Conservation (phyloP, 2,888 invertebrate species). For the Perizoma flavofasciatum region DNA sequence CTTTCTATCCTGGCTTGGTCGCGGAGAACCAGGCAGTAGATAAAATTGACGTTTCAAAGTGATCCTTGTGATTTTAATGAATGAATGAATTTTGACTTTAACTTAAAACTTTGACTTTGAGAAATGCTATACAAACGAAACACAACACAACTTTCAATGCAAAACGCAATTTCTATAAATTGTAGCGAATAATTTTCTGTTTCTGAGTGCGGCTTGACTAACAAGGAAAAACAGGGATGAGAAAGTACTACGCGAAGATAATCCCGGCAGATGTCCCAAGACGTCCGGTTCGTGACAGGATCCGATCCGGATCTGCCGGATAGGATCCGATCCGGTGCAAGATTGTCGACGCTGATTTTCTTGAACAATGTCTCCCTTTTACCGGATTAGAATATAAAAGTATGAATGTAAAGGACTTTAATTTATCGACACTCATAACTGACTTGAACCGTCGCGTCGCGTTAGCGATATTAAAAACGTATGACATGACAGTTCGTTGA, state of each 20-base stretch:
- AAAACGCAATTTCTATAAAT: not conserved
- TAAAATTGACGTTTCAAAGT: no score
- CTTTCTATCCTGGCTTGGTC: no score
- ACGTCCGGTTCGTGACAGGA: constrained; percentile 61
- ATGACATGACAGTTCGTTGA: no score
- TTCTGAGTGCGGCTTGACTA: constrained; percentile 39
- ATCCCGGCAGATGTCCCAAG: constrained; percentile 69
- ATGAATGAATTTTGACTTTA: no score
- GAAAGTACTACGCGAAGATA: constrained; percentile 63
- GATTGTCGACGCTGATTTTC: constrained; percentile 72
- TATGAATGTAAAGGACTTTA: not conserved
- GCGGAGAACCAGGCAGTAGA: no score
- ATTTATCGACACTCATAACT: not conserved
- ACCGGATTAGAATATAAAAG: constrained; percentile 5
- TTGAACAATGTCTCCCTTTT: constrained; percentile 54
- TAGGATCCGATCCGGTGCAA: constrained; percentile 60
- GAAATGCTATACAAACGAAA: no score
- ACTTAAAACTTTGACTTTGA: no score
- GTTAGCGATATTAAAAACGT: not conserved
- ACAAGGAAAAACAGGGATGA: constrained; percentile 58
- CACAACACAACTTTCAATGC: no score
- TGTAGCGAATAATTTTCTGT: constrained; percentile 1
- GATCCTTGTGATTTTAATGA: no score
- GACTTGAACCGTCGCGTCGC: not conserved
- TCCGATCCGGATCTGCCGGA: constrained; percentile 55